Percentiles rank a stretch among this genome's conserved stretches.
Evolutionary conservation across 1,140 invertebrate species (phyloP).

Genomic region (Drosophila suzukii): DNA sequence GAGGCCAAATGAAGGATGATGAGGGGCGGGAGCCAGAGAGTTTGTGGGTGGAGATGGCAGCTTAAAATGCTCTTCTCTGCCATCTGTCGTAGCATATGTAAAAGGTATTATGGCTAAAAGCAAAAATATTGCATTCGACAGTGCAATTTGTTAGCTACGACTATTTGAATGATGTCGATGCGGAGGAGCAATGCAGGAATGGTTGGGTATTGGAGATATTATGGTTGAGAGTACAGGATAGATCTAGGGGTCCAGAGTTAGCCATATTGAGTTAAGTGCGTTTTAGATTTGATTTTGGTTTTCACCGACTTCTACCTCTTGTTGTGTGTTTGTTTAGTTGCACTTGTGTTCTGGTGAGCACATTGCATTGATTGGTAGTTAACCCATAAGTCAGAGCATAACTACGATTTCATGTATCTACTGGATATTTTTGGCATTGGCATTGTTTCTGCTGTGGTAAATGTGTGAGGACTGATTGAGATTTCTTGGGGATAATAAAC

Average conservation of each 20-base stretch:
- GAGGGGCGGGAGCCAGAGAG: conserved; percentile 9
- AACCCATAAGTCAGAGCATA: conserved; percentile 37
- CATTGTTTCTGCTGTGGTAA: background rate
- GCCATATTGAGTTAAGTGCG: conserved; percentile 58
- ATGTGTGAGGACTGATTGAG: conserved; percentile 5
- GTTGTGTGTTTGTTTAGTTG: conserved; percentile 1
- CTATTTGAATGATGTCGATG: conserved; percentile 76
- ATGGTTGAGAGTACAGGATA: background rate
- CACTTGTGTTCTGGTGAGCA: conserved; percentile 2
- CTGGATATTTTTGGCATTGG: background rate
- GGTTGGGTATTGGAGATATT: conserved; percentile 5
- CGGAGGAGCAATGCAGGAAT: background rate
- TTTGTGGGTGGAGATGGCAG: conserved; percentile 44
- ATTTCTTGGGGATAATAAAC: background rate
- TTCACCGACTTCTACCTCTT: conserved; percentile 15
- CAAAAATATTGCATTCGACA: conserved; percentile 83
- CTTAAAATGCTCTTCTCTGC: conserved; percentile 62
- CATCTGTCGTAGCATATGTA: conserved; percentile 77
- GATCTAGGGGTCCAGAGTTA: conserved; percentile 30
- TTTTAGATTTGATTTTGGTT: conserved; percentile 57
- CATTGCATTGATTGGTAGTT: conserved; percentile 50
- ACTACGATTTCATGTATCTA: background rate
- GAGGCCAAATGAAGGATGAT: background rate
- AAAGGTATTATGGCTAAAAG: conserved; percentile 83
- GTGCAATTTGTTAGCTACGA: conserved; percentile 79